Evolutionary conservation across 2,797 vertebrate genomes (phyloP), one percentile per base, ranked within the genome.

Genomic region (Cyclura pinguis): DNA sequence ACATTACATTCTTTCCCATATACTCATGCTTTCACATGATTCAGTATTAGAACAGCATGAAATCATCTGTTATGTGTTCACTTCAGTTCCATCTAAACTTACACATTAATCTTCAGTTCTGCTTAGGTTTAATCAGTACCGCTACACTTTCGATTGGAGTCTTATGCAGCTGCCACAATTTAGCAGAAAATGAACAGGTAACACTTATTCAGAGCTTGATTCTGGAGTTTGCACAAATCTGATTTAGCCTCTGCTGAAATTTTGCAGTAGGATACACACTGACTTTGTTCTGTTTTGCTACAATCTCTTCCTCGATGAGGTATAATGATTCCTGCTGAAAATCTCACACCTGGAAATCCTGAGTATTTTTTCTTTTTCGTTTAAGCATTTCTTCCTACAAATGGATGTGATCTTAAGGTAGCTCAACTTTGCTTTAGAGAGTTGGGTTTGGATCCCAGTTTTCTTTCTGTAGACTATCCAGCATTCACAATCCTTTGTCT

Each of bases 11-110:
- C 92, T 96, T 95, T 94, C 94, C 92, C 0, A 1, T 95, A 38
- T 72, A 94, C 92, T 96, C 94, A 89, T 93, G 90, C 89, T 95
- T 95, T 95, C 93, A 93, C 90, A 89, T 92, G 90, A 93, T 88
- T 95, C 94, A 93, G 86, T 94, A 95, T 96, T 95, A 96, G 95
- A 96, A 94, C 95, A 95, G 95, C 95, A 87, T 94, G 96, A 95
- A 95, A 95, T 93, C 92, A 95, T 88, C 91, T 94, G 92, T 87
- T 90, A 88, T 87, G 92, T 96, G 94, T 94, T 96, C 95, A 93
- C 92, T 90, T 27, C 12, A 78, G 90, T 93, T 95, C 95, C 90
- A 93, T 93, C 92, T 94, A 92, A 92, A 93, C 91, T 90, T 91
- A 38, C 93, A 69, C 85, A 93, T 95, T 93, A 84, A 85, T 93